Evolutionary conservation across 2,888 invertebrate species (phyloP), one percentile per base, ranked within the genome.

Genomic region (Cabera pusaria): DNA sequence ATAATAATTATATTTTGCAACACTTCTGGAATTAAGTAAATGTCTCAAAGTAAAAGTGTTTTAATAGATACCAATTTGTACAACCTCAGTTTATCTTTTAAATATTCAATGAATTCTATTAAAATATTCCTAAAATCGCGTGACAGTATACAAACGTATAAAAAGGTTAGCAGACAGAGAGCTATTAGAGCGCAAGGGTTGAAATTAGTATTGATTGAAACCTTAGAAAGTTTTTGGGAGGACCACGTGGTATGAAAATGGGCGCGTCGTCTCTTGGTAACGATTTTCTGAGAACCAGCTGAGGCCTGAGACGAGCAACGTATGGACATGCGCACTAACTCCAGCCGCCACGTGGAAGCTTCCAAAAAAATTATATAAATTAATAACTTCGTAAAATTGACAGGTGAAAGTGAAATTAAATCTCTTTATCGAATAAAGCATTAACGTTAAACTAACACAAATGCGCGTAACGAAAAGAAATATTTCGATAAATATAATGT

Each of bases 281-380:
- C 85, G 85, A 87, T 88, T 88, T 87, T 87, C 81, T 64, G 57
- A 64, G 64, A 70, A 64, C 72, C 87, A 86, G 86, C 87, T 87
- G 86, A 77, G 75, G 60, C 65, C 87, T 87, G 86, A 77, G 75
- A 61, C 65, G 60, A 59, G 38, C 37, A 50, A 33, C 47, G 59
- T 49, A 63, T 65, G 55, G 72, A 71, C 86, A 67, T 87, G 87
- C 87, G 87, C 86, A 80, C 19, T 70, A 48, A 41, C 22, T 18
- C 21, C 37, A 17, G 6, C 28, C 50, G 56, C 78, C 87, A 87
- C 87, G 87, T 87, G 87, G 74, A n/a, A 8, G 20, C 50, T 22
- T 33, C n/a, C 25, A 45, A 45, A 45, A 40, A 52, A 59, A 52
- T 62, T 60, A 58, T n/a, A n/a, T 58, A 63, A 72, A 61, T 64